Base-by-base conservation (phyloP, 2,797 vertebrate genomes). In the Botia almorhae region DNA sequence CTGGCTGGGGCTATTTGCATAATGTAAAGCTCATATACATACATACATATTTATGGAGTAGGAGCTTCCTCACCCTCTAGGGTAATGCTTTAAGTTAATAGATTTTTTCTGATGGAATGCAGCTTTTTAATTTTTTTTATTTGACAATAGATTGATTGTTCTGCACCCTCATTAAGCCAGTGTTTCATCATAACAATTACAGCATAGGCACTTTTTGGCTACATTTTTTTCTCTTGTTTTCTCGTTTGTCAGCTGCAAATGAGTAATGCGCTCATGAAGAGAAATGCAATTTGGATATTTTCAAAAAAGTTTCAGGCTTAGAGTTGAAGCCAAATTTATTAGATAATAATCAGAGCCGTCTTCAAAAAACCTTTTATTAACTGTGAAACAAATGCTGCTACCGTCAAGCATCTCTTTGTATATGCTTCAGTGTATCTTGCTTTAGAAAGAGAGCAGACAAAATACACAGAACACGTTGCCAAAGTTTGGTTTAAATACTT, bases 11-110 rank as follows among this genome's bases (percentile, higher is more conserved):
- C 12, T 36, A 58, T 80, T 80, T 73, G 39, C 70, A 74, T 80
- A 67, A 16, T 65, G 60, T 73, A 43, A 46, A 65, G 33, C 78
- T 80, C 61, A 80, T 80, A 53, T 79, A 14, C 77, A 80, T 80
- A 2, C 7, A 67, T 80, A 21, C 51, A 73, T 80, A 74, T 73
- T 74, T 17, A 80, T 80, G 51, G 43, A 4, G 29, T 26, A 55
- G 60, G 21, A 50, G 36, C 7, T 33, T 73, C 4, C 12, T 80
- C 23, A 26, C 26, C 39, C 17, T 61, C 50, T 60, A 78, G 76
- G 60, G 33, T 53, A 75, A 64, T 51, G 33, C 26, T 64, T 75
- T 63, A 60, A 46, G 67, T 50, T 61, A 69, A 69, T 61, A 21
- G 39, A 48, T 50, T 21, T 46, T 36, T 60, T 17, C 21, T 26